phyloP scores from a whole-genome alignment of 2,797 vertebrate genomes.

The Tolypeutes matacus region DNA sequence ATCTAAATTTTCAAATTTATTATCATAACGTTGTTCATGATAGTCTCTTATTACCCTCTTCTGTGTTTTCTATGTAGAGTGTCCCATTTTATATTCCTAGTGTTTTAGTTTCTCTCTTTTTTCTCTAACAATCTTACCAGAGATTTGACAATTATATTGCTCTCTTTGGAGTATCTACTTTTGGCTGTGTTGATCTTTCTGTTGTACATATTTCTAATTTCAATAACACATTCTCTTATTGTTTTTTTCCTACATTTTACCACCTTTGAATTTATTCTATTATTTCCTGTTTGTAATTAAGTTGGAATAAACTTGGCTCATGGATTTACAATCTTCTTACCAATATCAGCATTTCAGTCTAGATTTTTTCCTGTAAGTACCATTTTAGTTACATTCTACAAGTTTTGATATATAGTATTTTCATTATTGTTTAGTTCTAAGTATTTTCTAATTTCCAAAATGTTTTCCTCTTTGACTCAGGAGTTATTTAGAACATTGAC shows the following conservation, averaged over 20 bases:
- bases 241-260: constrained; percentile 1
- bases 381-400: not conserved
- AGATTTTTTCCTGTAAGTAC: not conserved
- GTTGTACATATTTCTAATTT: constrained; percentile 10
- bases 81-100: not conserved
- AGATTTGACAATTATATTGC: constrained; percentile 2
- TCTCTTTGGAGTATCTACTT: constrained; percentile 10
- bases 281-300: constrained; percentile 13
- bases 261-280: not conserved
- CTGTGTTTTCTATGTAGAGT: not conserved
- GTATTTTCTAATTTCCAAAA: constrained; percentile 20
- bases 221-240: not conserved
- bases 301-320: not conserved
- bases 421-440: constrained; percentile 13
- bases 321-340: constrained; percentile 23
- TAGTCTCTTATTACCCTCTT: not conserved
- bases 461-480: not conserved
- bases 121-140: not conserved
- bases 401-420: not conserved
- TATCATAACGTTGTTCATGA: not conserved
- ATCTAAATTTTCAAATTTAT: not conserved
- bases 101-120: not conserved
- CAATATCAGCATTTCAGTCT: constrained; percentile 1
- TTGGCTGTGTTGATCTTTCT: not conserved
- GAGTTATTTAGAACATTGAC: not conserved